Evolutionary conservation across 2,888 invertebrate species (phyloP).

Genomic region (Drosophila putrida): DNA sequence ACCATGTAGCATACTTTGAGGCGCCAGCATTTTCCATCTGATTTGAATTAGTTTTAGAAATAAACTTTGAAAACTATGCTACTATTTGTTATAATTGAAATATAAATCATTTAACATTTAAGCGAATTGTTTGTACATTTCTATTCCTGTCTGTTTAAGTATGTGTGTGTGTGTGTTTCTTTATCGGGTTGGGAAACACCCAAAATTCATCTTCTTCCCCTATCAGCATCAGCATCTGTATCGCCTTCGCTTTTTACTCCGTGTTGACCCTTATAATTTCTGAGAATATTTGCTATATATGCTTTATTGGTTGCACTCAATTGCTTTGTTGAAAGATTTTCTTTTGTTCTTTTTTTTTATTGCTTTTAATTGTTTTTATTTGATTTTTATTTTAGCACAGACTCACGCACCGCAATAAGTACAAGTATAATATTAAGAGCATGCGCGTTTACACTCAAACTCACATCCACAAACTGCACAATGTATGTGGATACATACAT

Average conservation of each 20-base stretch:
- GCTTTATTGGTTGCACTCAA: background rate
- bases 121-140: background rate
- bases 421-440: constrained; percentile 35
- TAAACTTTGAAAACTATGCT: background rate
- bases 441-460: constrained; percentile 50
- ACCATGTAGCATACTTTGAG: constrained; percentile 26
- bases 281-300: constrained; percentile 2
- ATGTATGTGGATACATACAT: constrained; percentile 51
- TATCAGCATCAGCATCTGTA: constrained; percentile 1
- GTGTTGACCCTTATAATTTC: constrained; percentile 1
- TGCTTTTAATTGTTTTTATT: background rate
- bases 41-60: background rate
- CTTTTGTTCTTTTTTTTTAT: background rate
- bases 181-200: constrained; percentile 43
- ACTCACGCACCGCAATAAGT: constrained; percentile 20
- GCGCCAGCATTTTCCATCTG: background rate
- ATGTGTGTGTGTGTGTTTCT: constrained; percentile 9
- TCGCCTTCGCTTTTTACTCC: background rate
- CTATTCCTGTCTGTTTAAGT: background rate
- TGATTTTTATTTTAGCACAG: constrained; percentile 6
- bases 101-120: background rate
- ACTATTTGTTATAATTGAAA: background rate
- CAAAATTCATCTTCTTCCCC: constrained; percentile 17
- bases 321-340: background rate
- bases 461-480: constrained; percentile 45